phyloP scores from a whole-genome alignment of 2,113 vertebrate species.

The Nycticorax nycticorax region DNA sequence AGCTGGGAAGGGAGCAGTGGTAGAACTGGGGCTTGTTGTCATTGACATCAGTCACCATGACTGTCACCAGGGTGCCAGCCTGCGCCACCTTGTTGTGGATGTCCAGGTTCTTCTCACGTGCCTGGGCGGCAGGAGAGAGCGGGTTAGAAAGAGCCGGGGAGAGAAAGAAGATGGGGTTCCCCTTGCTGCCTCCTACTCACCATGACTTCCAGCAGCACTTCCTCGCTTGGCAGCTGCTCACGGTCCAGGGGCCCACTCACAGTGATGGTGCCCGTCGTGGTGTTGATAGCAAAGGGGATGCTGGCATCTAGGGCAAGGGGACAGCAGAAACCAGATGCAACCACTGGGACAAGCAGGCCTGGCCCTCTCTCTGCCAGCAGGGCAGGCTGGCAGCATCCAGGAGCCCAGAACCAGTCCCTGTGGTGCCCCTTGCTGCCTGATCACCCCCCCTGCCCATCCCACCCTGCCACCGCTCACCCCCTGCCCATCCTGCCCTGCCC shows the following conservation, averaged over 20 bases:
- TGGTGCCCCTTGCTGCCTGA: background rate
- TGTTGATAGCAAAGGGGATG: conserved; percentile 72
- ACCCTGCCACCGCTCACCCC: background rate
- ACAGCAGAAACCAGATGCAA: background rate
- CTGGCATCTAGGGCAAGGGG: conserved; percentile 53
- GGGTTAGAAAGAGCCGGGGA: background rate
- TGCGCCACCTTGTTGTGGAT: conserved; percentile 32
- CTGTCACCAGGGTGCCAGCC: conserved; percentile 62
- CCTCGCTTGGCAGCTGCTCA: conserved; percentile 73
- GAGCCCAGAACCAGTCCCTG: background rate
- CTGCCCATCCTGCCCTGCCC: background rate
- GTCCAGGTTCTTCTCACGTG: conserved; percentile 54
- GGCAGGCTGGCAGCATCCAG: background rate
- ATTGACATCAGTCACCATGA: conserved; percentile 83
- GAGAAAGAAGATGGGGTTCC: background rate
- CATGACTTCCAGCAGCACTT: conserved; percentile 76
- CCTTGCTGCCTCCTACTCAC: conserved; percentile 70
- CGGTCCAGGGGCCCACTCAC: conserved; percentile 78
- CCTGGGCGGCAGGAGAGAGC: conserved; percentile 44
- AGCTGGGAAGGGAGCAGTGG: conserved; percentile 70
- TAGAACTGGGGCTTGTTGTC: conserved; percentile 89
- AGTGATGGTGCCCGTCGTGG: conserved; percentile 68
- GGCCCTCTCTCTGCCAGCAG: background rate
- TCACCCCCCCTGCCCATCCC: background rate
- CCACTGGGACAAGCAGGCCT: background rate